Base-by-base conservation (phyloP, 2,888 invertebrate species). In the Serrognathus titanus region DNA sequence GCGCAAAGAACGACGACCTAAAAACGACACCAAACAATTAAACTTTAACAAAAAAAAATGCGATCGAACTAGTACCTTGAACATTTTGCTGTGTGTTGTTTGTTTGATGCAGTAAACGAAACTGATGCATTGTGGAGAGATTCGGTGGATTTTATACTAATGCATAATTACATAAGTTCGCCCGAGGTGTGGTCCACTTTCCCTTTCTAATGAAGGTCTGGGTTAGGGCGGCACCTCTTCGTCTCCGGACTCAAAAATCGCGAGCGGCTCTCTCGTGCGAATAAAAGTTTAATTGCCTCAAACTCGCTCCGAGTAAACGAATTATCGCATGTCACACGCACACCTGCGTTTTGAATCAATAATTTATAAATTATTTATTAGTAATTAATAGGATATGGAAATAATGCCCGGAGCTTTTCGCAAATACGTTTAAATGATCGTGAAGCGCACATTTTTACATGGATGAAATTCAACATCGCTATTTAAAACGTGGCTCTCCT, bases 1-100 rank as follows among this genome's bases (percentile, higher is more conserved):
- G 84, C 81, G 71, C 81, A 77, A 70, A 87, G 75, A 53, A 83
- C 74, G 46, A 50, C 13, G 46, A 55, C 31, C 51, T 51, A 45
- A 41, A 52, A 13, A 45, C 7, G 24, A 51, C 37, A 51, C 16
- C 16, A 16, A 16, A 16, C 16, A 16, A 16, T 16, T 16, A 16
- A 16, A 16, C 16, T 16, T 46, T 31, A n/a, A 55, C n/a, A 35
- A 40, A 31, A 20, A 41, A 5, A 31, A 4, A 49, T 38, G 10
- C 7, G 13, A 16, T 10, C 16, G 46, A 48, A 38, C 52, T 65
- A 70, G 70, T 69, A 74, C 74, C 72, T 71, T 72, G 66, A 70
- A 72, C 49, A 70, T 69, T 73, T 73, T 74, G 68, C 50, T 61
- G n/a, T 46, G n/a, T 55, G 50, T 58, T 50, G 53, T 48, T 50